phyloP scores from a whole-genome alignment of 2,888 invertebrate genomes.

The Galerucella pusilla region DNA sequence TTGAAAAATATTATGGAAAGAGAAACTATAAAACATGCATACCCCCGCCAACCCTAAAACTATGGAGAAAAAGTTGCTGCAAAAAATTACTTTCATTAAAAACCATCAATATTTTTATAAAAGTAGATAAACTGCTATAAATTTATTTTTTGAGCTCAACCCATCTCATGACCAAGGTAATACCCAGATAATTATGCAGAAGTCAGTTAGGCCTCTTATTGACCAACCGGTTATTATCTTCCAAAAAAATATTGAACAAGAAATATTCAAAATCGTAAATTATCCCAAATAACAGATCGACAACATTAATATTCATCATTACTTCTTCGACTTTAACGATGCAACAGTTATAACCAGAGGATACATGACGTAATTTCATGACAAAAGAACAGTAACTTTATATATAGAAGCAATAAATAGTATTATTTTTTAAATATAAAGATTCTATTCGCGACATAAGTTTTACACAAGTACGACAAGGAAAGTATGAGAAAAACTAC shows the following conservation, averaged over 20 bases:
- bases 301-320: constrained; percentile 30
- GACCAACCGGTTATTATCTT: constrained; percentile 25
- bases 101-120: too few species aligned
- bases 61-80: too few species aligned
- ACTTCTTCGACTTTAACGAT: constrained; percentile 7
- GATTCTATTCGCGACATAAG: too few species aligned
- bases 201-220: constrained; percentile 16
- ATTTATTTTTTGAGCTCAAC: not conserved
- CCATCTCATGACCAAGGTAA: not conserved
- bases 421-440: too few species aligned
- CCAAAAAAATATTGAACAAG: constrained; percentile 19
- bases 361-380: constrained; percentile 17
- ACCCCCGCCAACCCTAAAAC: too few species aligned
- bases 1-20: too few species aligned
- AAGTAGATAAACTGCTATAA: too few species aligned
- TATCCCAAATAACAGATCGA: constrained; percentile 27
- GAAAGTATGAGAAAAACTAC: too few species aligned
- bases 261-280: constrained; percentile 27
- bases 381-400: not conserved
- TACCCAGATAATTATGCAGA: constrained; percentile 19
- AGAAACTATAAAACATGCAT: too few species aligned
- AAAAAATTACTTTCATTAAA: too few species aligned
- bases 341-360: constrained; percentile 7
- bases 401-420: too few species aligned
- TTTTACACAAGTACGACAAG: too few species aligned